These are phyloP conservation scores for Phyllotreta striolata DNA, from an alignment of 2,888 invertebrate species.

Conservation along the genomic window DNA sequence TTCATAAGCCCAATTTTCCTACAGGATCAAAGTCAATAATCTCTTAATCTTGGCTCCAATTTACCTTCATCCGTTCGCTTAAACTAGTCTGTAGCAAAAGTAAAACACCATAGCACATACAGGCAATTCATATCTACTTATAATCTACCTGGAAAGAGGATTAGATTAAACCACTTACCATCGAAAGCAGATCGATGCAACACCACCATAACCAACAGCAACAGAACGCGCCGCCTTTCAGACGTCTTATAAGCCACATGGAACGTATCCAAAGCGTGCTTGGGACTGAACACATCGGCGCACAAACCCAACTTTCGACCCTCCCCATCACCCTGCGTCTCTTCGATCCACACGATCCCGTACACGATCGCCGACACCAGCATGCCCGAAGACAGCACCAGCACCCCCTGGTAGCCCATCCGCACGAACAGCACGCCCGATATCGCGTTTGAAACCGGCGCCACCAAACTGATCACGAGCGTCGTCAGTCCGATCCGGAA, in stretches of 20 bases:
- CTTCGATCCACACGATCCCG: conserved; percentile 50
- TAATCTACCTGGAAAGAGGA: no score
- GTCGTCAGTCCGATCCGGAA: conserved; percentile 68
- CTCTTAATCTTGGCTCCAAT: no score
- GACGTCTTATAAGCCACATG: conserved; percentile 49
- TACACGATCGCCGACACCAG: conserved; percentile 51
- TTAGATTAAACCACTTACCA: conserved; percentile 42
- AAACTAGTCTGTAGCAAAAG: no score
- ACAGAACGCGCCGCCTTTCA: conserved; percentile 47
- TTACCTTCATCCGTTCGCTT: no score
- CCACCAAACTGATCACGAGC: conserved; percentile 52
- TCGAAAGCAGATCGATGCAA: conserved; percentile 47
- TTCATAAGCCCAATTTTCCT: no score
- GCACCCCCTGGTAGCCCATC: conserved; percentile 49
- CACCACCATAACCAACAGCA: conserved; percentile 50
- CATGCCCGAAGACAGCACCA: conserved; percentile 48
- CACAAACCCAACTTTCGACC: conserved; percentile 41
- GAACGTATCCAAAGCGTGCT: conserved; percentile 54
- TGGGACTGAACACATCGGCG: conserved; percentile 54
- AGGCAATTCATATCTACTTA: no score
- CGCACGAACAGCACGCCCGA: conserved; percentile 53
- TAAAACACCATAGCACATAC: no score
- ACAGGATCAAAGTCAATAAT: no score
- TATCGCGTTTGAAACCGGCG: conserved; percentile 51
- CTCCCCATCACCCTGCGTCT: conserved; percentile 39